Percentiles rank a stretch among this genome's conserved stretches.
These are phyloP conservation scores for Elachura formosa DNA, from an alignment of 2,113 vertebrate species.

Conservation along the genomic window DNA sequence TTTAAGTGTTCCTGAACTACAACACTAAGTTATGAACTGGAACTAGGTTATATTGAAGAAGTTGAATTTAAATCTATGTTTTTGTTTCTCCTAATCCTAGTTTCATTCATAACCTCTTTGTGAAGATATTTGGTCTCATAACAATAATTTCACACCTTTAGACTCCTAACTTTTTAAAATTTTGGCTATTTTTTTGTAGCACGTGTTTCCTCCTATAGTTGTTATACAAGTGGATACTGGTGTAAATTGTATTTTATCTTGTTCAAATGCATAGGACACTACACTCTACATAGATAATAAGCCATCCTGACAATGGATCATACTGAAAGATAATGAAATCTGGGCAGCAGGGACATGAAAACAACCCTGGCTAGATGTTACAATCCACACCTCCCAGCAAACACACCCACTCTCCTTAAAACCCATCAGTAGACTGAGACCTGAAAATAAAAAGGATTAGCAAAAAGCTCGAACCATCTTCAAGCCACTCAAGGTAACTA, in stretches of 20 bases:
- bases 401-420: background rate
- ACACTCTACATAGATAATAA: background rate
- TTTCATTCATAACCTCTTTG: background rate
- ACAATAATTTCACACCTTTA: background rate
- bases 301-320: background rate
- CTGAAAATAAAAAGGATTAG: background rate
- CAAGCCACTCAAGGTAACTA: background rate
- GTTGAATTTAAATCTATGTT: background rate
- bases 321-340: background rate
- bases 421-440: background rate
- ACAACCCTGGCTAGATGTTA: accelerated
- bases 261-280: background rate
- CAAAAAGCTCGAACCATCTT: background rate
- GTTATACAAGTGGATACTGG: background rate
- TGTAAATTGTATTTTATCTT: background rate
- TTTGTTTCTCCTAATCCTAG: background rate
- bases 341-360: background rate
- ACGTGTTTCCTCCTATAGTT: background rate
- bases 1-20: background rate
- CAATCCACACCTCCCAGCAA: accelerated
- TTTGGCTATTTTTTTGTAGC: background rate
- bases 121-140: background rate
- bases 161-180: background rate
- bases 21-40: background rate
- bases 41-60: background rate